Evolutionary conservation across 2,797 vertebrate species (phyloP), one percentile per base, ranked within the genome.

Genomic region (Eulemur rubriventer): DNA sequence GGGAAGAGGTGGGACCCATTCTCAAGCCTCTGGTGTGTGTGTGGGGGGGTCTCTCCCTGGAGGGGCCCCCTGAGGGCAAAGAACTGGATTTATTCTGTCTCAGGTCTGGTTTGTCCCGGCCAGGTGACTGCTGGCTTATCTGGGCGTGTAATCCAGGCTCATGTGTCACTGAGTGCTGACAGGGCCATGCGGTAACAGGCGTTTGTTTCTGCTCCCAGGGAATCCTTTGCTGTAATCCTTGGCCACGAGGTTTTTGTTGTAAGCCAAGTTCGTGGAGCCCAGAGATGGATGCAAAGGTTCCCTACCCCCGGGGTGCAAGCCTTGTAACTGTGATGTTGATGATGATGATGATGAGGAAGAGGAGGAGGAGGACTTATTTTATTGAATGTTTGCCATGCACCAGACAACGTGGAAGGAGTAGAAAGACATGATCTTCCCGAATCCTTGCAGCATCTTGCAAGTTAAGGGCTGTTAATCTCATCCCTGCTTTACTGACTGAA

Each of bases 61-160:
- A 69, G 38, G 52, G 11, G 2, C 24, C 28, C 50, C 69, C 43
- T 75, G 57, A 78, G 52, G 70, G 12, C 65, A 52, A 0, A 5
- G 57, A 50, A n/a, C 75, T 65, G 17, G 48, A 73, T 89, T 46
- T 84, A 48, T 92, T 79, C 33, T 67, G 24, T 63, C 30, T 41
- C 48, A 17, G 41, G 50, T 33, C 79, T 52, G 67, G 30, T 43
- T 41, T 82, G 46, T 82, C 67, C 30, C n/a, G 30, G 57, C 67
- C 70, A 35, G 89, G 75, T 80, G 90, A 93, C 78, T 11, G 38
- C 55, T 76, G 70, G 85, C 38, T 97, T 97, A 92, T 92, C 81
- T 69, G 63, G 30, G 24, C n/a, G 13, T 80, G 65, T 94, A 84
- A 97, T 95, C 89, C 87, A 48, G 63, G 67, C 70, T 67, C 10